Evolutionary conservation across 1,140 invertebrate species (phyloP).

Genomic region (Dolichoris vasculosae): DNA sequence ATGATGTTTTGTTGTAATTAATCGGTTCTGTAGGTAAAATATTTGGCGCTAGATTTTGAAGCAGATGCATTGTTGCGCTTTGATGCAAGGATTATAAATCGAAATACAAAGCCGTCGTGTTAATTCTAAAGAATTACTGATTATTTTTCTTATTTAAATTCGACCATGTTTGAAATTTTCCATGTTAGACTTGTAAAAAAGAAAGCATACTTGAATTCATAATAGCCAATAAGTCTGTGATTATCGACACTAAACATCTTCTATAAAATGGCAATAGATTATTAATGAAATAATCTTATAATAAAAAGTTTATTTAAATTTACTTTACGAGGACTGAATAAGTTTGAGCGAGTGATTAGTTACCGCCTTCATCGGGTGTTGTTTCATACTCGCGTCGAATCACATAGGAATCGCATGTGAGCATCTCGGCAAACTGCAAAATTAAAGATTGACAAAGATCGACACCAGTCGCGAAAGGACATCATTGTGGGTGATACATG

Average conservation of each 20-base stretch:
- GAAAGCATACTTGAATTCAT: no score
- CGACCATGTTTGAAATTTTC: no score
- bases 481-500: neutral
- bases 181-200: no score
- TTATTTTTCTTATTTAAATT: no score
- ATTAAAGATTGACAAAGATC: conserved; percentile 25
- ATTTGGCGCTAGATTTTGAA: neutral
- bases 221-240: neutral
- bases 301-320: neutral
- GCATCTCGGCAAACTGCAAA: neutral
- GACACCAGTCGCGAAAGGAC: neutral
- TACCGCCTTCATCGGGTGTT: neutral
- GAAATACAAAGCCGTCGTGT: no score
- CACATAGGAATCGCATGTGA: no score
- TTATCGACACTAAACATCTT: neutral
- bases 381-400: no score
- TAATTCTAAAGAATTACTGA: no score
- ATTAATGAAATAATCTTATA: neutral
- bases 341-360: conserved; percentile 2
- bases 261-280: neutral
- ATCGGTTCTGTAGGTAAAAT: conserved; percentile 25
- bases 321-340: conserved; percentile 1
- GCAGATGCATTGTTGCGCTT: neutral
- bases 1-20: conserved; percentile 6
- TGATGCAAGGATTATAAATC: no score